These are phyloP conservation scores for Pterostichus niger DNA, from an alignment of 2,888 invertebrate species.

Conservation along the genomic window DNA sequence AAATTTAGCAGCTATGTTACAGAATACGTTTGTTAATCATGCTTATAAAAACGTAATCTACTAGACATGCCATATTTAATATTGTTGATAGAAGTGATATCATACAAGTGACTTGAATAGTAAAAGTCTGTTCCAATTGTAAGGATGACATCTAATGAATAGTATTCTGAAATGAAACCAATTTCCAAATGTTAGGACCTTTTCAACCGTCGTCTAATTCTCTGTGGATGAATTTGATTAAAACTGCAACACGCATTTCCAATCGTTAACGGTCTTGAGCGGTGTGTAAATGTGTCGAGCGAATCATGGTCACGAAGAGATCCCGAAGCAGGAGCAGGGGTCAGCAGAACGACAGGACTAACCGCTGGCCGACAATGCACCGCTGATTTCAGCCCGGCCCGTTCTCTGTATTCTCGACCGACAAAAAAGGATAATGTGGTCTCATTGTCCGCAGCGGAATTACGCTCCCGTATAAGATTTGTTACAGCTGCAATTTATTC, in stretches of 20 bases:
- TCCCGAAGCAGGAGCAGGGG: conserved; percentile 3
- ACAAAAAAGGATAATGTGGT: conserved; percentile 59
- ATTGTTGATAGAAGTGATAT: neutral
- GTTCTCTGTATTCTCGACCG: conserved; percentile 35
- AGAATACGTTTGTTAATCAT: too few relatives aligned
- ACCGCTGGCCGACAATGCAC: conserved; percentile 64
- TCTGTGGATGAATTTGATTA: conserved; percentile 41
- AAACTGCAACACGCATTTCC: conserved; percentile 44
- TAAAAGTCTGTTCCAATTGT: conserved; percentile 18
- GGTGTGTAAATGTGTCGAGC: conserved; percentile 49
- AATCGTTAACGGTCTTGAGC: conserved; percentile 46
- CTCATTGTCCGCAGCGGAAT: conserved; percentile 49
- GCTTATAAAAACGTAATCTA: too few relatives aligned
- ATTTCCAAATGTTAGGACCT: conserved; percentile 33
- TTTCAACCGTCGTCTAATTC: conserved; percentile 15
- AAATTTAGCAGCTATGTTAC: too few relatives aligned
- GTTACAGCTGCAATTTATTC: conserved; percentile 66
- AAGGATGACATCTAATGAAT: conserved; percentile 22
- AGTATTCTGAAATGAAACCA: neutral
- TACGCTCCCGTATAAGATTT: conserved; percentile 57
- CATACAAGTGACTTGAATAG: neutral
- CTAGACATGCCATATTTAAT: too few relatives aligned
- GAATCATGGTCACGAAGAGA: neutral
- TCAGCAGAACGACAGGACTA: conserved; percentile 42
- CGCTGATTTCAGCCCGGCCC: conserved; percentile 62